Evolutionary conservation across 1,140 invertebrate genomes (phyloP), one percentile per base, ranked within the genome.

Genomic region (Gryllus bimaculatus): DNA sequence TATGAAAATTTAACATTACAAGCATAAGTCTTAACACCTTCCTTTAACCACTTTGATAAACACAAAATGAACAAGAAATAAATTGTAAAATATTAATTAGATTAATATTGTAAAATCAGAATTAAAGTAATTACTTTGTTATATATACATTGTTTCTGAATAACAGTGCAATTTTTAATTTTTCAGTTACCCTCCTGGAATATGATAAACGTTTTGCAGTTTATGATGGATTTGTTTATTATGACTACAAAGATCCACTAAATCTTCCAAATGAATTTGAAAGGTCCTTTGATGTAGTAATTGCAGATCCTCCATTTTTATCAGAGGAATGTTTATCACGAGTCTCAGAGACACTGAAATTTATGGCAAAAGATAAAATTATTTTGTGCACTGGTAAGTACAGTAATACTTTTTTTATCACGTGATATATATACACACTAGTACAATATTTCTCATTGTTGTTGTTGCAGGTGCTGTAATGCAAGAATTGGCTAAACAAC

Each of bases 281-380:
- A 18, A 86, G 88, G 75, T 84, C 85, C 39, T 98, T 93, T 87
- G 94, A 98, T 85, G 82, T 98, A 20, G 92, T 99, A 6, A 88
- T 98, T 78, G 95, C 93, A 0, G 97, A 99, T 88, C 97, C 97
- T 13, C 97, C 97, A 13, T 98, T 98, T 87, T 86, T 99, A 8
- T 94, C 95, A 0, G 92, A 96, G 82, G 96, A 98, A 86, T 99
- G 97, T 87, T 88, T 98, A 20, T 90, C 90, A 6, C 98, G 98
- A 87, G 93, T 91, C 47, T 89, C 94, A 0, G 84, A 90, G 73
- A 96, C 96, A 0, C 90, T 98, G 8, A 92, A 92, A 81, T 90
- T 90, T 82, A 83, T 98, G 74, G 85, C 91, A 0, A 95, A 94
- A 84, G 87, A 90, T 8, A 95, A 96, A 84, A 90, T 98, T 75